A percentile compares a stretch with the other conserved stretches of the same genome.
Evolutionary conservation across 1,140 invertebrate genomes (phyloP).

Genomic region (Trichonephila clavata): DNA sequence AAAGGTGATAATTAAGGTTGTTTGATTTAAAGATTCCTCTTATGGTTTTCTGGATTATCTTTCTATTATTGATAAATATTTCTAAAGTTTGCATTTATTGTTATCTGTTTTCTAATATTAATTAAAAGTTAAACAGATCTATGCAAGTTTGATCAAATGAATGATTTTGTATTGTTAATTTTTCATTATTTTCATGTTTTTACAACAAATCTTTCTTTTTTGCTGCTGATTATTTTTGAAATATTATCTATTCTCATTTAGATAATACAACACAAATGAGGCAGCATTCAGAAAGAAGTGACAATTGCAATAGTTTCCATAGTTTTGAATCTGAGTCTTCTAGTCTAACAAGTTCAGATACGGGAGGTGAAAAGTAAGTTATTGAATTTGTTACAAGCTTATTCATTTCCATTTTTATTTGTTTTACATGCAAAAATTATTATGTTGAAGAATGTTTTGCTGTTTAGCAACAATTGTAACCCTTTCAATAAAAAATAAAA

Average conservation of each 20-base stretch:
- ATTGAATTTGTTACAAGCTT: background rate
- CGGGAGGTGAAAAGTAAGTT: constrained; percentile 69
- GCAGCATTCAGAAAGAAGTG: constrained; percentile 61
- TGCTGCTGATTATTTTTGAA: background rate
- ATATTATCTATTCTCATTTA: background rate
- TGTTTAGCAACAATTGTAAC: background rate
- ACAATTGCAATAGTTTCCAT: constrained; percentile 76
- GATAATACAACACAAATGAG: constrained; percentile 44
- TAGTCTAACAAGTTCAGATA: constrained; percentile 76
- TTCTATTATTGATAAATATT: too few relatives aligned
- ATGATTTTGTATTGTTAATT: too few relatives aligned
- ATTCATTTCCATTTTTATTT: background rate
- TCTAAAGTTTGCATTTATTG: too few relatives aligned
- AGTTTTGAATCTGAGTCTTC: constrained; percentile 76
- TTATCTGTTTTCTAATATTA: too few relatives aligned
- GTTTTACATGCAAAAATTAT: background rate
- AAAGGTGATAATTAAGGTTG: too few relatives aligned
- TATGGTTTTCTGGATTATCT: too few relatives aligned
- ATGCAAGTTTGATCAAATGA: too few relatives aligned
- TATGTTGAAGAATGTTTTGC: background rate
- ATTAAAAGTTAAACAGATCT: too few relatives aligned
- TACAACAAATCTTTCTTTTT: too few relatives aligned
- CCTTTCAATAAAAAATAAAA: too few relatives aligned
- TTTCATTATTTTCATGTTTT: too few relatives aligned
- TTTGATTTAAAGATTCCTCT: too few relatives aligned